A percentile compares a stretch with the other conserved stretches of the same genome.
Conservation (phyloP, 1,140 invertebrate species). For the Aphelenchoides fujianensis region DNA sequence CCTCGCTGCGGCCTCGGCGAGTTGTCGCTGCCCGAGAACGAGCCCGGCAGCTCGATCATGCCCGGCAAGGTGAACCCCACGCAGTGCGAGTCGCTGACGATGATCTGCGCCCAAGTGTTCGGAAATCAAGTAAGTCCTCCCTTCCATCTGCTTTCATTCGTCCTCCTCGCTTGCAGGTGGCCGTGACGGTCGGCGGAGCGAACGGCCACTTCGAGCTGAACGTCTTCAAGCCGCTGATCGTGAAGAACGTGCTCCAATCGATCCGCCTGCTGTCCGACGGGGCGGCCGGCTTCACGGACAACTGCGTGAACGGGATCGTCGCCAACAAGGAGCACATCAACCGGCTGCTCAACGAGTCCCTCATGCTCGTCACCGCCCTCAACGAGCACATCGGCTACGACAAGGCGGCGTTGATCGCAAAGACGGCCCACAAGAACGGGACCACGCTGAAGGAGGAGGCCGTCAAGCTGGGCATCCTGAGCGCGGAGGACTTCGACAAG, state of each 20-base stretch:
- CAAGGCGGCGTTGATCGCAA: constrained; percentile 91
- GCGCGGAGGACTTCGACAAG: constrained; percentile 83
- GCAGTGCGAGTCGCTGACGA: constrained; percentile 95
- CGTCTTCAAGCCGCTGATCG: constrained; percentile 97
- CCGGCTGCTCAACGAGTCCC: constrained; percentile 73
- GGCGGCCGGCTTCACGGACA: constrained; percentile 79
- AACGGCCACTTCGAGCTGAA: constrained; percentile 99
- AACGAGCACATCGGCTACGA: constrained; percentile 99
- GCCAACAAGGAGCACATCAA: constrained; percentile 70
- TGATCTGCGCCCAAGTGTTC: constrained; percentile 97
- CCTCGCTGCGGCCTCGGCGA: constrained; percentile 94
- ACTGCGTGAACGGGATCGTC: constrained; percentile 86
- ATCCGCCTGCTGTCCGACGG: constrained; percentile 83
- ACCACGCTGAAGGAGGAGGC: constrained; percentile 74
- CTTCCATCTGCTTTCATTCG: neutral
- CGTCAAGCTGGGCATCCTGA: constrained; percentile 80
- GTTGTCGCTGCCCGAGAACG: constrained; percentile 89
- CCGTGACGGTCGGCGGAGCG: constrained; percentile 84
- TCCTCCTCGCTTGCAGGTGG: constrained; percentile 66
- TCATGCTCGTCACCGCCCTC: constrained; percentile 97
- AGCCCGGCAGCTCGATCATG: constrained; percentile 98
- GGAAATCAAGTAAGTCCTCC: constrained; percentile 79
- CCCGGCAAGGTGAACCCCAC: constrained; percentile 92
- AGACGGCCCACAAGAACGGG: constrained; percentile 89
- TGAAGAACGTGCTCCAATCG: constrained; percentile 88